A percentile compares a stretch with the other conserved stretches of the same genome.
Evolutionary conservation across 2,888 invertebrate genomes (phyloP).

Genomic region (Baccha elongata): DNA sequence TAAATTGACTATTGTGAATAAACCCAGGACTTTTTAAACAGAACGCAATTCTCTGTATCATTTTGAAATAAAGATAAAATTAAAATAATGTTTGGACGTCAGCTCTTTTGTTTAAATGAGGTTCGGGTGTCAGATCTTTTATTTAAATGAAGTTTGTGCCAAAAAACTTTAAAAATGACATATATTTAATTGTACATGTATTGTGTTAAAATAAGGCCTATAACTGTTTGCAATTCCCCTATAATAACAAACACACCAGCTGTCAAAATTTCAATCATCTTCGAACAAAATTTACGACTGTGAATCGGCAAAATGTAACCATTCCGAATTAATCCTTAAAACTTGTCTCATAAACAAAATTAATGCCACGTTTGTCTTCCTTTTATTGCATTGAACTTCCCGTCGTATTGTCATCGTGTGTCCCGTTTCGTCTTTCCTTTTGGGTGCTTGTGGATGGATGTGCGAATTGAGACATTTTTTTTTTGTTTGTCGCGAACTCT

Average conservation of each 20-base stretch:
- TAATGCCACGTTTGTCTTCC: conserved; percentile 72
- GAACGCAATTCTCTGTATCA: too few species aligned
- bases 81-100: background rate
- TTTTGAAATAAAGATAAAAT: too few species aligned
- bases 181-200: background rate
- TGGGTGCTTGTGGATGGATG: conserved; percentile 29
- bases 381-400: conserved; percentile 61
- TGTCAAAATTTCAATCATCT: conserved; percentile 67
- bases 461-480: conserved; percentile 65
- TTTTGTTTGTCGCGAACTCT: conserved; percentile 3
- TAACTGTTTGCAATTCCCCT: background rate
- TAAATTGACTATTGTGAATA: background rate
- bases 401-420: conserved; percentile 22
- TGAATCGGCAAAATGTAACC: conserved; percentile 51
- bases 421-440: background rate
- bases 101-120: conserved; percentile 18
- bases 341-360: conserved; percentile 74
- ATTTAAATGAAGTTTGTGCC: background rate
- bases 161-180: background rate
- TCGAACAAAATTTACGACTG: conserved; percentile 62
- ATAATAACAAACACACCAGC: conserved; percentile 3
- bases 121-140: background rate
- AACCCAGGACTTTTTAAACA: too few species aligned
- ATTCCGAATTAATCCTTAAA: conserved; percentile 68
- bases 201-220: background rate